phyloP scores from a whole-genome alignment of 2,888 invertebrate species.

The Oeneis ivallda region DNA sequence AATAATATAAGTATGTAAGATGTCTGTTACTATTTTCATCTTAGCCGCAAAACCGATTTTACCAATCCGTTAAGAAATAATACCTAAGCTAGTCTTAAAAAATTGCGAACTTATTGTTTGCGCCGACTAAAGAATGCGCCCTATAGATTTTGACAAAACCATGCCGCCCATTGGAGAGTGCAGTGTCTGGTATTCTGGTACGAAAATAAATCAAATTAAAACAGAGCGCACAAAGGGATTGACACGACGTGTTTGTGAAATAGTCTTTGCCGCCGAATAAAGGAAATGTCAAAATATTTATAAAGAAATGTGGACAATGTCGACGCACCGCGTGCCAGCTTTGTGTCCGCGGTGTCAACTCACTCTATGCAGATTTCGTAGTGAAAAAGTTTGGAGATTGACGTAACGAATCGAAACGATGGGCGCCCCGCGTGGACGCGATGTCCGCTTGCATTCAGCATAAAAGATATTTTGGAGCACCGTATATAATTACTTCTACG shows the following conservation, averaged over 20 bases:
- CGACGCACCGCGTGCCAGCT: slow-evolving; percentile 66
- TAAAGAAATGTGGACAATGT: slow-evolving; percentile 77
- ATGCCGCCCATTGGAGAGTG: slow-evolving; percentile 56
- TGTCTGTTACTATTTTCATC: no score
- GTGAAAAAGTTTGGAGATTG: slow-evolving; percentile 73
- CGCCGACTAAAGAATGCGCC: slow-evolving; percentile 45
- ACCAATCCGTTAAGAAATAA: no score
- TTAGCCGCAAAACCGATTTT: no score
- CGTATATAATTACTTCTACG: slow-evolving; percentile 78
- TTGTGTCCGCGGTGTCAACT: slow-evolving; percentile 75
- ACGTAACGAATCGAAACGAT: slow-evolving; percentile 76
- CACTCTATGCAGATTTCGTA: slow-evolving; percentile 76
- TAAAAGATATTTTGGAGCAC: slow-evolving; percentile 67
- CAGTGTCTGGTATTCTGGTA: slow-evolving; percentile 67
- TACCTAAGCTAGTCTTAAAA: neutral
- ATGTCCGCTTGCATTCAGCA: slow-evolving; percentile 57
- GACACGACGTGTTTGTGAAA: slow-evolving; percentile 74
- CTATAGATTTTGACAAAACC: slow-evolving; percentile 67
- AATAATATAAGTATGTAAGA: no score
- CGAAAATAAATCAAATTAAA: slow-evolving; percentile 80
- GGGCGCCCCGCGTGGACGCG: slow-evolving; percentile 69
- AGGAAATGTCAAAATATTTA: slow-evolving; percentile 81
- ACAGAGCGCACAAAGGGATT: slow-evolving; percentile 72
- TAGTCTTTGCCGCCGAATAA: slow-evolving; percentile 72
- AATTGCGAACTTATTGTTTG: neutral